Percentiles rank a stretch among this genome's conserved stretches.
Conservation (phyloP, 1,140 invertebrate species). For the Dreissena rostriformis region DNA sequence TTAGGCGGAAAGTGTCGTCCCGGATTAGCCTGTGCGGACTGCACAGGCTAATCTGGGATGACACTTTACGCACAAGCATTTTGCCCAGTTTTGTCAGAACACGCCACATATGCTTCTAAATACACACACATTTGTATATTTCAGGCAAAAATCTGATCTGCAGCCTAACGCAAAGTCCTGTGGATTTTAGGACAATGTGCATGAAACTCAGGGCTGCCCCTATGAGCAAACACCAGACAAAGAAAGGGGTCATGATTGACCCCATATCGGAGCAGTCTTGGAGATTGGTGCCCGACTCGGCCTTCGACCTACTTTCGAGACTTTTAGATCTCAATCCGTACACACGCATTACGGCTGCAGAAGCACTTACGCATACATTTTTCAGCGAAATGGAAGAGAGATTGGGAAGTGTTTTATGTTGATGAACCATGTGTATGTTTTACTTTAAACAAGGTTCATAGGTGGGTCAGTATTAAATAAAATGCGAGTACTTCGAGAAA, state of each 20-base stretch:
- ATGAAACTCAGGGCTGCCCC: constrained; percentile 63
- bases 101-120: no score
- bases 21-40: no score
- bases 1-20: no score
- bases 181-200: constrained; percentile 81
- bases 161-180: constrained; percentile 81
- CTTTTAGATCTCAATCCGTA: constrained; percentile 78
- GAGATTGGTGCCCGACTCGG: constrained; percentile 71
- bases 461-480: no score
- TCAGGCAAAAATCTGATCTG: constrained; percentile 79
- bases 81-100: no score
- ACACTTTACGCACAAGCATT: no score
- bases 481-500: no score
- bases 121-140: not conserved
- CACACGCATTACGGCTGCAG: constrained; percentile 77
- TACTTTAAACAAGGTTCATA: no score
- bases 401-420: not conserved
- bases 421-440: not conserved
- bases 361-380: constrained; percentile 77
- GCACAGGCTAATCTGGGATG: no score
- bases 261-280: constrained; percentile 56
- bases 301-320: constrained; percentile 75
- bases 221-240: constrained; percentile 32
- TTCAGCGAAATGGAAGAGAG: constrained; percentile 57
- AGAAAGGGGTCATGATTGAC: constrained; percentile 37